Conservation (phyloP, 2,113 vertebrate species). For the Gallinago media region DNA sequence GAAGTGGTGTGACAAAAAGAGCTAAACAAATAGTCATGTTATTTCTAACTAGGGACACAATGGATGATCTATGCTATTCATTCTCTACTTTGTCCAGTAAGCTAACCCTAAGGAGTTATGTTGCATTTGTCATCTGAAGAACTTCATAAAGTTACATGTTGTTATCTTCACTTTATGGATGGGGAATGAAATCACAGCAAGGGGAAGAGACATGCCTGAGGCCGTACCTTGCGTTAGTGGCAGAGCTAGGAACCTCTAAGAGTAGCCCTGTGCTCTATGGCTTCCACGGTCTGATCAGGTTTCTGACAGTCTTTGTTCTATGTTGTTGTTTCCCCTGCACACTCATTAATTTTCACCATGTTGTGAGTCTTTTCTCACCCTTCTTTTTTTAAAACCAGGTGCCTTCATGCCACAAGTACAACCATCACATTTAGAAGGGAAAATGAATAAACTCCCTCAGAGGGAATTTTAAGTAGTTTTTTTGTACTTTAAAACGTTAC, state of each 20-base stretch:
- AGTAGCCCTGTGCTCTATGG: not conserved
- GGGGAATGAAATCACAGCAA: not conserved
- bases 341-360: not conserved
- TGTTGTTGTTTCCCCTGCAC: not conserved
- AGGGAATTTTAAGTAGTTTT: constrained; percentile 2
- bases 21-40: not conserved
- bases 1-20: not conserved
- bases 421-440: not conserved
- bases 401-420: not conserved
- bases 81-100: not conserved
- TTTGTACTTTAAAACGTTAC: not conserved
- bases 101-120: not conserved
- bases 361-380: not conserved
- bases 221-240: not conserved
- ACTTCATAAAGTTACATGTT: not conserved
- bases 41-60: not conserved
- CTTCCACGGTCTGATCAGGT: not conserved
- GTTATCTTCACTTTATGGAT: not conserved
- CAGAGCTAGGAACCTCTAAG: not conserved
- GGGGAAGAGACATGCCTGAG: rapidly evolving
- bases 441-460: not conserved
- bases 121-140: not conserved
- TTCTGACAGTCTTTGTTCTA: not conserved
- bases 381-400: not conserved
- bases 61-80: not conserved